Evolutionary conservation across 2,888 invertebrate genomes (phyloP).

Genomic region (Conops quadrifasciatus): DNA sequence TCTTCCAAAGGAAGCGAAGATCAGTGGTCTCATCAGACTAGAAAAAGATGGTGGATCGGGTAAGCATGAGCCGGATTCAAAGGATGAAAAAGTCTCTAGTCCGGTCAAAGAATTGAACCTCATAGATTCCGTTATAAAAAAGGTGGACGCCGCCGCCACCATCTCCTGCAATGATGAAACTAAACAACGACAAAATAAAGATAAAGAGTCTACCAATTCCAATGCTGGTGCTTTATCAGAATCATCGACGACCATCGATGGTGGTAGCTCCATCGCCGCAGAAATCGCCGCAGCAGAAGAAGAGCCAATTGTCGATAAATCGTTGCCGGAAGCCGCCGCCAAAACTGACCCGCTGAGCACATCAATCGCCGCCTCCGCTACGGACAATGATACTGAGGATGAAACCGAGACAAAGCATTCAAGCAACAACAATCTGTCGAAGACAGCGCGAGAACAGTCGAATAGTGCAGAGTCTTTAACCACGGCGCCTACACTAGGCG

Average conservation of each 20-base stretch:
- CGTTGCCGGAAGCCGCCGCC: neutral
- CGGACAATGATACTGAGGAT: slow-evolving; percentile 62
- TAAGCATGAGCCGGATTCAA: slow-evolving; percentile 68
- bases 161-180: slow-evolving; percentile 41
- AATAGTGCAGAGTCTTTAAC: neutral
- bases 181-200: slow-evolving; percentile 25
- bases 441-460: slow-evolving; percentile 19
- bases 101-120: slow-evolving; percentile 80
- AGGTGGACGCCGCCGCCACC: slow-evolving; percentile 67
- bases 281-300: neutral
- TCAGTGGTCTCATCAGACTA: no score
- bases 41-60: slow-evolving; percentile 52
- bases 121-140: slow-evolving; percentile 85
- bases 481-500: neutral
- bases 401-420: slow-evolving; percentile 53
- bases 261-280: neutral
- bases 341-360: slow-evolving; percentile 45
- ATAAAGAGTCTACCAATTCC: neutral
- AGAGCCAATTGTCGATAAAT: slow-evolving; percentile 1
- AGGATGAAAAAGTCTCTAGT: slow-evolving; percentile 81
- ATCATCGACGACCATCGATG: slow-evolving; percentile 20
- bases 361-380: slow-evolving; percentile 14
- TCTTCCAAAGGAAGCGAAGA: slow-evolving; percentile 8
- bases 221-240: slow-evolving; percentile 11
- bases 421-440: slow-evolving; percentile 13